These are phyloP conservation scores for Asbolus verrucosus DNA, from an alignment of 1,140 invertebrate species.

Conservation along the genomic window DNA sequence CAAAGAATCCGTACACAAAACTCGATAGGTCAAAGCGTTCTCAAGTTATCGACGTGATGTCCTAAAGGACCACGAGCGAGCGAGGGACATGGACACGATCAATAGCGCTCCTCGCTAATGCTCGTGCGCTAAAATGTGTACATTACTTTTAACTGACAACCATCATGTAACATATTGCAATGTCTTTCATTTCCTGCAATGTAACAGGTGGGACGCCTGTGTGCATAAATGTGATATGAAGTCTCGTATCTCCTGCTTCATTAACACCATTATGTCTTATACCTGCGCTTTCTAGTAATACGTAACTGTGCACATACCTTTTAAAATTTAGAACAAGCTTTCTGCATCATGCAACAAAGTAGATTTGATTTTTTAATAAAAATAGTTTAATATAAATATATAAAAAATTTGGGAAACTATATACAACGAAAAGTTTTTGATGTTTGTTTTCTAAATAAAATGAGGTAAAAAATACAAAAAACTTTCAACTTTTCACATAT, in stretches of 20 bases:
- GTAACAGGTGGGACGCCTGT: constrained; percentile 24
- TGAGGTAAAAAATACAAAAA: constrained; percentile 36
- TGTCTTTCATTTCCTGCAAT: constrained; percentile 13
- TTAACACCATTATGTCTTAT: constrained; percentile 35
- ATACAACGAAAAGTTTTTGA: not conserved
- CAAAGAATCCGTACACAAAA: too few species aligned
- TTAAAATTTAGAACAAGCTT: not conserved
- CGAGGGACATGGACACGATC: too few species aligned
- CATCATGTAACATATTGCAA: too few species aligned
- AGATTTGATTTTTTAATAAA: not conserved
- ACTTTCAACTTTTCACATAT: constrained; percentile 26
- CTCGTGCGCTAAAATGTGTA: too few species aligned
- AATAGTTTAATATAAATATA: not conserved
- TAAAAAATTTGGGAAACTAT: not conserved
- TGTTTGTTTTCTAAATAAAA: constrained; percentile 21
- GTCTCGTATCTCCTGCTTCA: constrained; percentile 1
- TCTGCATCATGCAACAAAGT: not conserved
- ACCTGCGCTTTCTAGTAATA: not conserved
- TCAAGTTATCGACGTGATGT: too few species aligned
- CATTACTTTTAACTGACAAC: too few species aligned
- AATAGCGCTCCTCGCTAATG: too few species aligned
- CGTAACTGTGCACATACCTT: not conserved
- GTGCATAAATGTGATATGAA: not conserved
- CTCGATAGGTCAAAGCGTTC: too few species aligned
- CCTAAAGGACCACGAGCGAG: too few species aligned